Conservation (phyloP, 2,888 invertebrate species). For the Drosophila helvetica region DNA sequence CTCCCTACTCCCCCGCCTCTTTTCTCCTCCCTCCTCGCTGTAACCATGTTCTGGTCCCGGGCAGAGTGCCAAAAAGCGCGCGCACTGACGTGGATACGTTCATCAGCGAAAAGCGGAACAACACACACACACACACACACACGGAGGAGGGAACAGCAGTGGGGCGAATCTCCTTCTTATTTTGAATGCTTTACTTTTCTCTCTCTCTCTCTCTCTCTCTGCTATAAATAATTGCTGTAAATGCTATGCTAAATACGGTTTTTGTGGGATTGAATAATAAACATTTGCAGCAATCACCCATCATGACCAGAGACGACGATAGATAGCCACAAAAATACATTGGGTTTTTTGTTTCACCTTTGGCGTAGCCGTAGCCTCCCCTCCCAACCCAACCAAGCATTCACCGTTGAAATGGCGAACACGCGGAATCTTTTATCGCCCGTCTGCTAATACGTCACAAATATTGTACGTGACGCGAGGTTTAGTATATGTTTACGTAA, state of each 20-base stretch:
- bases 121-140: background rate
- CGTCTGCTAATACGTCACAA: constrained; percentile 70
- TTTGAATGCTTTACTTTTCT: background rate
- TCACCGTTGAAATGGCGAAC: constrained; percentile 57
- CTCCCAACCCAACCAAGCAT: background rate
- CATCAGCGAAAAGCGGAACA: background rate
- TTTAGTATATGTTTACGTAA: constrained; percentile 62
- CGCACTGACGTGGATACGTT: constrained; percentile 13
- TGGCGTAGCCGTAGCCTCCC: constrained; percentile 32
- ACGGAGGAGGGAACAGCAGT: background rate
- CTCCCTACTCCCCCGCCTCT: background rate
- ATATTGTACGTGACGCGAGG: constrained; percentile 46
- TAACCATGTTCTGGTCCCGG: constrained; percentile 11
- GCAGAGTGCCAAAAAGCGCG: constrained; percentile 28
- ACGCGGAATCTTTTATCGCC: constrained; percentile 74
- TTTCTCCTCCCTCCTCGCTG: constrained; percentile 23
- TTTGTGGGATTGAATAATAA: constrained; percentile 3
- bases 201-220: background rate
- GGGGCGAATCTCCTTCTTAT: background rate
- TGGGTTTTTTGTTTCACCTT: constrained; percentile 31
- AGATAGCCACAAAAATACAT: constrained; percentile 22
- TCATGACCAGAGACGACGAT: background rate
- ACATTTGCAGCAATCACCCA: background rate
- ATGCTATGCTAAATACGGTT: constrained; percentile 13
- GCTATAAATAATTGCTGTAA: constrained; percentile 41